These are phyloP conservation scores for honey bee (Apis mellifera) DNA, from an alignment of 1,140 invertebrate genomes.

Conservation along the genomic window DNA sequence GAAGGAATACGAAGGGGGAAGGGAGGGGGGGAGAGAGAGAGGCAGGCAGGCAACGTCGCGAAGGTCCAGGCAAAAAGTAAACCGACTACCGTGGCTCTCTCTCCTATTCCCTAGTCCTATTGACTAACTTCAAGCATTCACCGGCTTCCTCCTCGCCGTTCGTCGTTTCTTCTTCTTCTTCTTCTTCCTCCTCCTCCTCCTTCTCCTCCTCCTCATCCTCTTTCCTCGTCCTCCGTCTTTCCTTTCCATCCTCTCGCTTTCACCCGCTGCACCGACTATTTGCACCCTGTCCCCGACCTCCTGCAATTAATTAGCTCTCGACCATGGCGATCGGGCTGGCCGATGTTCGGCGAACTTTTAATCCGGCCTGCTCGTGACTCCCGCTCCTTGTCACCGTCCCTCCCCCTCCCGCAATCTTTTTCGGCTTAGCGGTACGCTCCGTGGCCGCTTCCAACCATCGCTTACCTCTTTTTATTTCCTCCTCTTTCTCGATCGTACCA, in stretches of 20 bases:
- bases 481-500: background rate
- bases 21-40: too few species aligned
- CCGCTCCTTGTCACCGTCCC: conserved; percentile 58
- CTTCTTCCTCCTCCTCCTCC: background rate
- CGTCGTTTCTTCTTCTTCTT: background rate
- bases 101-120: conserved; percentile 57
- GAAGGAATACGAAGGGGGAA: conserved; percentile 55
- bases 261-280: background rate
- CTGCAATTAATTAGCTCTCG: conserved; percentile 77
- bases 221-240: background rate
- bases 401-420: conserved; percentile 34
- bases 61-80: conserved; percentile 73
- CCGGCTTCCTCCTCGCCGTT: conserved; percentile 49
- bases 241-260: background rate
- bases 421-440: conserved; percentile 26
- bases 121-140: conserved; percentile 69
- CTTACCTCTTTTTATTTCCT: conserved; percentile 32
- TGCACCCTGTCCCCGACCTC: conserved; percentile 57
- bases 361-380: conserved; percentile 72
- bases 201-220: background rate
- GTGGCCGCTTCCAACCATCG: background rate
- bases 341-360: conserved; percentile 76
- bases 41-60: conserved; percentile 48
- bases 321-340: conserved; percentile 67
- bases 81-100: conserved; percentile 61